Evolutionary conservation across 1,140 invertebrate genomes (phyloP).

Genomic region (Caerostris extrusa): DNA sequence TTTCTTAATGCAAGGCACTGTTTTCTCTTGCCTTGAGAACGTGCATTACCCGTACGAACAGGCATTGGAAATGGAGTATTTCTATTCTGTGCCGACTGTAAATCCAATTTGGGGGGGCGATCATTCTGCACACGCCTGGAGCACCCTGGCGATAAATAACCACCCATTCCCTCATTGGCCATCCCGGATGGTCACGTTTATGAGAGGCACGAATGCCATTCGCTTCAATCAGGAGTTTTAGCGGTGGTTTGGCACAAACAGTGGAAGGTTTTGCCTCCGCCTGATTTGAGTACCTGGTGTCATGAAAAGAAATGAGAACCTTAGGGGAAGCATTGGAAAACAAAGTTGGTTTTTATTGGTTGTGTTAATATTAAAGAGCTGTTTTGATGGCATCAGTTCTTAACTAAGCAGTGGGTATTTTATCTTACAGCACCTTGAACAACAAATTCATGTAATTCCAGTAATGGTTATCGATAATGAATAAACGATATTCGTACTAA

Average conservation of each 20-base stretch:
- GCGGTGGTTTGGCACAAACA: background rate
- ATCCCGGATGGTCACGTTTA: slow-evolving; percentile 1
- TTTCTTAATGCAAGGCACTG: background rate
- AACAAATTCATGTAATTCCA: too few relatives aligned
- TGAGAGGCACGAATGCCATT: background rate
- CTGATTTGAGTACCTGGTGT: slow-evolving; percentile 5
- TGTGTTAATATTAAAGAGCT: background rate
- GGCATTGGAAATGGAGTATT: slow-evolving; percentile 8
- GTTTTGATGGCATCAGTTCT: too few relatives aligned
- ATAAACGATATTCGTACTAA: too few relatives aligned
- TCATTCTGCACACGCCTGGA: background rate
- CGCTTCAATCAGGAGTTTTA: background rate
- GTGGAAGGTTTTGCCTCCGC: background rate
- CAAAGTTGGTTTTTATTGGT: background rate
- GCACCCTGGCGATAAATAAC: slow-evolving; percentile 32
- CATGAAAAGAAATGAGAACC: background rate
- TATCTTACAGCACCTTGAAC: too few relatives aligned
- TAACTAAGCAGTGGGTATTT: too few relatives aligned
- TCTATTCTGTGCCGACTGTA: background rate
- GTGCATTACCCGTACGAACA: background rate
- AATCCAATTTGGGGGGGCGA: slow-evolving; percentile 28
- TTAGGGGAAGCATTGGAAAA: background rate
- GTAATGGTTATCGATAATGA: too few relatives aligned
- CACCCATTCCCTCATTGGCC: slow-evolving; percentile 1
- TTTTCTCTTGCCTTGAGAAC: background rate